Conservation (phyloP, 2,888 invertebrate genomes). For the Athalia rosae region DNA sequence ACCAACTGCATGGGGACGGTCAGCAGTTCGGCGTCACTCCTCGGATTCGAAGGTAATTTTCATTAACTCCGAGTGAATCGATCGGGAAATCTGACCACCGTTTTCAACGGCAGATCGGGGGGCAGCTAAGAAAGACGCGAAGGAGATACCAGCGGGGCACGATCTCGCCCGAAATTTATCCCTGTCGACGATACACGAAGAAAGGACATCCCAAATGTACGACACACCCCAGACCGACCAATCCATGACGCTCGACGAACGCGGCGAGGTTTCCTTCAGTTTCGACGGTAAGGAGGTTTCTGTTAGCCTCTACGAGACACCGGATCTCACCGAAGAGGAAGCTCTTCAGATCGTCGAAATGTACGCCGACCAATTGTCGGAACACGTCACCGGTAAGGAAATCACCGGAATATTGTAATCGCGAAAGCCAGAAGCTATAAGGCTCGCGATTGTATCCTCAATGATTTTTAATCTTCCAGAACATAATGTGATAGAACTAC, state of each 20-base stretch:
- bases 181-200: conserved; percentile 92
- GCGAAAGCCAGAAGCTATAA: background rate
- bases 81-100: background rate
- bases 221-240: conserved; percentile 85
- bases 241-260: conserved; percentile 84
- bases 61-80: background rate
- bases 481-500: conserved; percentile 90
- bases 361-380: conserved; percentile 94
- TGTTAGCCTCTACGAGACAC: conserved; percentile 93
- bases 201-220: conserved; percentile 90
- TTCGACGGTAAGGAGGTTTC: conserved; percentile 95
- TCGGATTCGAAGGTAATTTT: conserved; percentile 88
- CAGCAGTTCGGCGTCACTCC: conserved; percentile 89
- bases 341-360: conserved; percentile 94
- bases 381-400: conserved; percentile 82
- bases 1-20: conserved; percentile 93
- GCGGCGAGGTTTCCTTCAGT: conserved; percentile 91
- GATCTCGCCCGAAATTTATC: conserved; percentile 86
- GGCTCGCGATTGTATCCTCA: background rate
- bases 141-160: conserved; percentile 71
- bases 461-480: conserved; percentile 74
- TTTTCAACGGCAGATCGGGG: conserved; percentile 72
- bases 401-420: background rate
- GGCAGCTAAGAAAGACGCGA: conserved; percentile 75
- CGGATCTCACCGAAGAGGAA: conserved; percentile 93